Evolutionary conservation across 2,113 vertebrate species (phyloP).

Genomic region (Hemiprocne comata): DNA sequence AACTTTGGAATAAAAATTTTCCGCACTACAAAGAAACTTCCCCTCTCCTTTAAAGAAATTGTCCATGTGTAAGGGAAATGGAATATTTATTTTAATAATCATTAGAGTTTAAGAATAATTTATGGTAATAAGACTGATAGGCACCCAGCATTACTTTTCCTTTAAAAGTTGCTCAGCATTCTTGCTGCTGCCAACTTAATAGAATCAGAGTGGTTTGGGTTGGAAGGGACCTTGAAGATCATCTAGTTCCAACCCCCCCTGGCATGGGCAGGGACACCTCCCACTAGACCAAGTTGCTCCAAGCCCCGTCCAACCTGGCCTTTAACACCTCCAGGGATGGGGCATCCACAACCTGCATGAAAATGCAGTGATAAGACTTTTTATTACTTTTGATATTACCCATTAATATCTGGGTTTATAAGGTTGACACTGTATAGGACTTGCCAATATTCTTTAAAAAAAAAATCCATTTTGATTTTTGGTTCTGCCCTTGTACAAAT

Average conservation of each 20-base stretch:
- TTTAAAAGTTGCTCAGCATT: constrained; percentile 66
- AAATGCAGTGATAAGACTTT: background rate
- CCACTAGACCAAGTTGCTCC: too few species aligned
- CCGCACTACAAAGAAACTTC: constrained; percentile 4
- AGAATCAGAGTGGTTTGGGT: too few species aligned
- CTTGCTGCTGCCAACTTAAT: background rate
- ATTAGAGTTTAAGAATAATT: constrained; percentile 57
- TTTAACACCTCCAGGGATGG: too few species aligned
- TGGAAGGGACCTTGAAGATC: too few species aligned
- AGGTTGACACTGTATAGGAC: background rate
- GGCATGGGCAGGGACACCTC: too few species aligned
- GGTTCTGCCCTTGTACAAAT: background rate
- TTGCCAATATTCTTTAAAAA: background rate
- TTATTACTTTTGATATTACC: background rate
- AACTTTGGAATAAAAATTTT: constrained; percentile 22
- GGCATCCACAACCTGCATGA: background rate
- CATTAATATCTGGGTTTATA: background rate
- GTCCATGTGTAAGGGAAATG: constrained; percentile 51
- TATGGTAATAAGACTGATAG: constrained; percentile 36
- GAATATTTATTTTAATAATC: constrained; percentile 73
- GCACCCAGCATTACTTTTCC: constrained; percentile 53
- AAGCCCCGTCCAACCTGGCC: too few species aligned
- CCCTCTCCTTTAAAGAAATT: background rate
- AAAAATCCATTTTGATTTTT: background rate
- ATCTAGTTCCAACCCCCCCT: too few species aligned